Conservation (phyloP, 2,797 vertebrate genomes). For the Hoplostethus atlanticus region DNA sequence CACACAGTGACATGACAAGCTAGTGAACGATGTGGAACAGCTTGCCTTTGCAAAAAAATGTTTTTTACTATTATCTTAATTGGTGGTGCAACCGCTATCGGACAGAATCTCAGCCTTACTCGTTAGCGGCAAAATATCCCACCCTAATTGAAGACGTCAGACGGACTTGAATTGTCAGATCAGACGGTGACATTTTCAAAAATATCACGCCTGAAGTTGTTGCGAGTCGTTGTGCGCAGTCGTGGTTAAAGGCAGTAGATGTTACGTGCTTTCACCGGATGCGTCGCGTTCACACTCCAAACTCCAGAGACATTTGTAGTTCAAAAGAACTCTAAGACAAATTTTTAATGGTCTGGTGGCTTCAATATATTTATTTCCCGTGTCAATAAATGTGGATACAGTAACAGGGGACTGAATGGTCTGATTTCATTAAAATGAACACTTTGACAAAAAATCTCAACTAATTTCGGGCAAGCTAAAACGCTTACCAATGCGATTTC, state of each 20-base stretch:
- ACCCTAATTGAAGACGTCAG: slow-evolving; percentile 34
- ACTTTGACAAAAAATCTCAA: background rate
- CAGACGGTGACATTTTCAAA: slow-evolving; percentile 39
- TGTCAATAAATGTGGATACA: background rate
- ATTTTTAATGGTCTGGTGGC: background rate
- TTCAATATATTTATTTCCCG: background rate
- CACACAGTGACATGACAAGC: slow-evolving; percentile 51
- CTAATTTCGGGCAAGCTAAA: background rate
- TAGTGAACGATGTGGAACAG: slow-evolving; percentile 28
- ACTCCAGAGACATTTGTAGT: slow-evolving; percentile 40
- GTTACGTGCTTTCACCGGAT: background rate
- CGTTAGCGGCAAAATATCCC: slow-evolving; percentile 22
- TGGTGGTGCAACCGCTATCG: slow-evolving; percentile 10
- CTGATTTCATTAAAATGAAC: slow-evolving; percentile 15
- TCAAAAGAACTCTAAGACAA: slow-evolving; percentile 40
- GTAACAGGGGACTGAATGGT: background rate
- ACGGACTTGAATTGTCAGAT: slow-evolving; percentile 32
- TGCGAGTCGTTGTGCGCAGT: slow-evolving; percentile 8
- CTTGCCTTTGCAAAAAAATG: slow-evolving; percentile 13
- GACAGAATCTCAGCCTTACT: slow-evolving; percentile 14
- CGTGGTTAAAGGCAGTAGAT: slow-evolving; percentile 21
- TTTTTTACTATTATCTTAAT: slow-evolving; percentile 36
- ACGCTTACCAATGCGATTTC: background rate
- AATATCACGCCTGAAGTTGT: slow-evolving; percentile 50
- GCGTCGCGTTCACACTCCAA: background rate